Base-by-base conservation (phyloP, 2,797 vertebrate genomes). In the Trematomus bernacchii region DNA sequence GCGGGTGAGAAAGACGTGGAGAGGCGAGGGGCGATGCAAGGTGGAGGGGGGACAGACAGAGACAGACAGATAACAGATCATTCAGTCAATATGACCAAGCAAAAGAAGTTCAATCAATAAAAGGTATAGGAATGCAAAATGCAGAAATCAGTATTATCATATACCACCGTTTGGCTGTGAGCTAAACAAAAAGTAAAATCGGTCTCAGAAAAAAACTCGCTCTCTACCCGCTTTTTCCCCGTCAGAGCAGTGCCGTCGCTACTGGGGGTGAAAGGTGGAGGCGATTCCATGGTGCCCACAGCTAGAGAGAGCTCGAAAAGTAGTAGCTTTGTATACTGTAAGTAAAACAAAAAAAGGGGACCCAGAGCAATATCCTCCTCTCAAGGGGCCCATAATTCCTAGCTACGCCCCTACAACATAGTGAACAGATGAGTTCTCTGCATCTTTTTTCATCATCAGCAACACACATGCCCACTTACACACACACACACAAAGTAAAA, bases 31-130 rank as follows among this genome's bases (percentile, higher is more conserved):
- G 64, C 11, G 30, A 68, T 23, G 77, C 19, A 33, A n/a, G 67
- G 76, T 44, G 62, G 76, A 40, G 14, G 53, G 33, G 52, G 51
- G 51, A 18, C 46, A 53, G 82, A 89, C 72, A 44, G 71, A 81
- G 76, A 86, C 76, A 68, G 77, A 90, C 89, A 87, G 30, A 9
- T 65, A 87, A 92, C 85, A 84, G 81, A 91, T 87, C 87, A 85
- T 86, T 88, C 86, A 91, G 89, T 90, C 90, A 83, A 82, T 84
- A 85, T 89, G 90, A 93, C 85, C 82, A 91, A 89, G 89, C 90
- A 91, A 89, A 89, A 81, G 44, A 87, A 84, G 78, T 85, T 90
- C 79, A 84, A 82, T 89, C 85, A 79, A 86, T 85, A 85, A 89
- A 88, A 83, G 77, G 80, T 87, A 87, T 64, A 83, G 77, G 76